Evolutionary conservation across 2,888 invertebrate species (phyloP).

Genomic region (Amphimallon solstitiale): DNA sequence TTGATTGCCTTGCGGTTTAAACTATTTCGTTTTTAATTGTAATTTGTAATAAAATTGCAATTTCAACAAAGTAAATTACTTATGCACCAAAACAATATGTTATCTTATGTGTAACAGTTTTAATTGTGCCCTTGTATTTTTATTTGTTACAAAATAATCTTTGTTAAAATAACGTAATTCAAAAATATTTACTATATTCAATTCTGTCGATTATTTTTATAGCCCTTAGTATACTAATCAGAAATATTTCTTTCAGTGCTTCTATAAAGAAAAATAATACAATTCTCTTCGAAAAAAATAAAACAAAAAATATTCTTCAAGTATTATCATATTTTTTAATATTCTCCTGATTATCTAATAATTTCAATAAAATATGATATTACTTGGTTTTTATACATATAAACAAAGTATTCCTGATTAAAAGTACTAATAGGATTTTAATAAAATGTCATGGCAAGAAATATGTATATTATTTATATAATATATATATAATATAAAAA

Average conservation of each 20-base stretch:
- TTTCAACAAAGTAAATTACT: conserved; percentile 56
- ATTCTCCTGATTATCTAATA: conserved; percentile 18
- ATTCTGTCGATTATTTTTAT: conserved; percentile 42
- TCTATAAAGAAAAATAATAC: conserved; percentile 4
- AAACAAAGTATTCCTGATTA: conserved; percentile 38
- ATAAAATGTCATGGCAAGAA: conserved; percentile 59
- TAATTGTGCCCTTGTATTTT: conserved; percentile 63
- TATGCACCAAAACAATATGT: conserved; percentile 59
- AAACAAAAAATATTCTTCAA: conserved; percentile 6
- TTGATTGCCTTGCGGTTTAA: conserved; percentile 59
- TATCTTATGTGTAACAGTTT: conserved; percentile 58
- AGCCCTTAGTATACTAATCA: conserved; percentile 44
- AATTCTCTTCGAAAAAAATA: not conserved
- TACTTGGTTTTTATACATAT: not conserved
- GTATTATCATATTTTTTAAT: conserved; percentile 14
- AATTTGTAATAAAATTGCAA: conserved; percentile 54
- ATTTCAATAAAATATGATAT: conserved; percentile 12
- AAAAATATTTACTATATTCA: conserved; percentile 46
- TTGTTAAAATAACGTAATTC: conserved; percentile 35
- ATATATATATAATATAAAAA: conserved; percentile 38
- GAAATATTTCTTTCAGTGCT: conserved; percentile 41
- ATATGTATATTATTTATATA: conserved; percentile 44
- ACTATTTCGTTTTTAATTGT: conserved; percentile 46
- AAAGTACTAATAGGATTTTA: conserved; percentile 13
- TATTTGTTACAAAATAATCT: conserved; percentile 45